Conservation (phyloP, 2,888 invertebrate genomes). For the Drosophila glabriapex region DNA sequence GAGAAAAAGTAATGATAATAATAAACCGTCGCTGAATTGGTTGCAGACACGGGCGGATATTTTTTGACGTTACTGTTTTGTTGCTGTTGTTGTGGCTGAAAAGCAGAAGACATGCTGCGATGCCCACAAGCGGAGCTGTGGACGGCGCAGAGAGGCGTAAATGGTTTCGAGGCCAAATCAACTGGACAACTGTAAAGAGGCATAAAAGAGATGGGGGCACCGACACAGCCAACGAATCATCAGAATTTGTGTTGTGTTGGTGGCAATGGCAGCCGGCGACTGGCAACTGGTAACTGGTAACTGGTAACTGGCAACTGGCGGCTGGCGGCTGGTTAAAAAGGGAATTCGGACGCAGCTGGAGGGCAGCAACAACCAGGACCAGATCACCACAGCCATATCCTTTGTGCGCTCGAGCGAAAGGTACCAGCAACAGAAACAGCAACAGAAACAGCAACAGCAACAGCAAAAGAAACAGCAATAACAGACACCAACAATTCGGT, state of each 20-base stretch:
- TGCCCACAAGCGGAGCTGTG: slow-evolving; percentile 23
- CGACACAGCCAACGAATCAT: slow-evolving; percentile 46
- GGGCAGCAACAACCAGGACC: slow-evolving; percentile 56
- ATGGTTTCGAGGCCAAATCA: slow-evolving; percentile 67
- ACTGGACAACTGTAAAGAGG: slow-evolving; percentile 43
- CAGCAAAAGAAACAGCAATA: slow-evolving; percentile 31
- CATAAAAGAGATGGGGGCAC: slow-evolving; percentile 11
- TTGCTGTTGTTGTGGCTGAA: slow-evolving; percentile 47
- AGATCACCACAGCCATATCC: slow-evolving; percentile 52
- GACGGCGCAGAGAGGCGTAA: slow-evolving; percentile 64
- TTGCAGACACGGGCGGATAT: slow-evolving; percentile 82
- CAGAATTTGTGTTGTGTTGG: slow-evolving; percentile 47
- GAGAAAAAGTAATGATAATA: slow-evolving; percentile 58
- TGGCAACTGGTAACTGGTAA: slow-evolving; percentile 27
- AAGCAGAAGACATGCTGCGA: slow-evolving; percentile 74
- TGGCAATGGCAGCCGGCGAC: slow-evolving; percentile 28
- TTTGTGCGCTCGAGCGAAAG: slow-evolving; percentile 71
- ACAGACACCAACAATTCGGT: slow-evolving; percentile 48
- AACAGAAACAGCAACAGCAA: slow-evolving; percentile 40
- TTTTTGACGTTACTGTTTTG: slow-evolving; percentile 73
- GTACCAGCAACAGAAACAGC: slow-evolving; percentile 47
- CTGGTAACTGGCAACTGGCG: slow-evolving; percentile 28
- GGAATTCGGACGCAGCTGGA: slow-evolving; percentile 67
- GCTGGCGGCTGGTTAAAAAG: slow-evolving; percentile 60
- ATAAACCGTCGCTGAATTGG: slow-evolving; percentile 65